phyloP scores from a whole-genome alignment of 2,797 vertebrate species.

The Lithobates sylvaticus region DNA sequence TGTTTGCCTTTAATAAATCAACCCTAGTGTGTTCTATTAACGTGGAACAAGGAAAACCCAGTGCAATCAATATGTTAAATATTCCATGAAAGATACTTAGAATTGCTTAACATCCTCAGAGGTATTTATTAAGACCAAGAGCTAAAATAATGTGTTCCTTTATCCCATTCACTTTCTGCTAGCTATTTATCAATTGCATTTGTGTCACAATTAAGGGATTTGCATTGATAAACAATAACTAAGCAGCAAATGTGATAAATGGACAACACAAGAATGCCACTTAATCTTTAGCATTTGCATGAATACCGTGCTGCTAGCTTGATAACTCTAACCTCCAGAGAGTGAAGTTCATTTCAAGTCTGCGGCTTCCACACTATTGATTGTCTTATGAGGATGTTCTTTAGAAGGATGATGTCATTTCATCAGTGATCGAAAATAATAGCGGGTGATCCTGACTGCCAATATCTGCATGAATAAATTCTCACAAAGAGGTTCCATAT shows the following conservation, averaged over 20 bases:
- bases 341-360: conserved; percentile 53
- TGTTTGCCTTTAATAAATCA: no score
- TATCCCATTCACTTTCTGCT: conserved; percentile 36
- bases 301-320: conserved; percentile 33
- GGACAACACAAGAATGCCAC: conserved; percentile 46
- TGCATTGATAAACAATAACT: conserved; percentile 59
- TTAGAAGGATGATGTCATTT: conserved; percentile 44
- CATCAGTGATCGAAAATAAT: conserved; percentile 35
- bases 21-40: not conserved
- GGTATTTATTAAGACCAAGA: conserved; percentile 49
- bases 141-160: conserved; percentile 46
- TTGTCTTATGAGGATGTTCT: conserved; percentile 47
- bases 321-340: conserved; percentile 48
- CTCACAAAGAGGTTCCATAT: conserved; percentile 4
- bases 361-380: conserved; percentile 37
- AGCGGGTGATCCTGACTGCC: conserved; percentile 30
- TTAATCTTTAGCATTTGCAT: conserved; percentile 57
- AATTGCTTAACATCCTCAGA: conserved; percentile 27
- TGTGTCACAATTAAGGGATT: conserved; percentile 59
- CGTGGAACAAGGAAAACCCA: not conserved
- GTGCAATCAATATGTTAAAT: conserved; percentile 32
- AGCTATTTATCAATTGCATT: conserved; percentile 55
- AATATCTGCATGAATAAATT: conserved; percentile 28
- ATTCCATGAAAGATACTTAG: conserved; percentile 20
- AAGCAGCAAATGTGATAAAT: conserved; percentile 50